Percentiles rank a stretch among this genome's conserved stretches.
phyloP scores from a whole-genome alignment of 2,113 vertebrate genomes.

The Ameiurus melas region DNA sequence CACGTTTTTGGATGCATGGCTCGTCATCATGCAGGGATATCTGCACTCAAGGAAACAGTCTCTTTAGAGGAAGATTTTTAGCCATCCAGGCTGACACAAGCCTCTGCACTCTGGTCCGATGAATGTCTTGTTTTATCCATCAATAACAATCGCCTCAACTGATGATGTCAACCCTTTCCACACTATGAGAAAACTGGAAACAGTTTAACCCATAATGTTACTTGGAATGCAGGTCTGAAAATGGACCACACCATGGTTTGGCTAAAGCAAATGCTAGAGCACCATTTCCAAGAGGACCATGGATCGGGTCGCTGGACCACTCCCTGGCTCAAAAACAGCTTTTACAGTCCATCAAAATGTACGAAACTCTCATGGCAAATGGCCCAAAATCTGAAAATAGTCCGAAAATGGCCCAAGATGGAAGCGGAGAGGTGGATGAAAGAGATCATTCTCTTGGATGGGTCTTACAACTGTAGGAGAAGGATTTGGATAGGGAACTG shows the following conservation, averaged over 20 bases:
- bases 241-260: neutral
- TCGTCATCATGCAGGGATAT: neutral
- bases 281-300: neutral
- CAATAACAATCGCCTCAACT: neutral
- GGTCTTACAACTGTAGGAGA: neutral
- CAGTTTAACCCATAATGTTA: neutral
- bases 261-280: neutral
- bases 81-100: neutral
- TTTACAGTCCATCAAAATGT: neutral
- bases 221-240: neutral
- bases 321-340: neutral
- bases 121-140: neutral
- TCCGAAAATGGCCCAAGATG: too few relatives aligned
- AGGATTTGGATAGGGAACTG: neutral
- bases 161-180: neutral
- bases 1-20: neutral
- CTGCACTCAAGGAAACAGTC: neutral
- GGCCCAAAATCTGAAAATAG: neutral
- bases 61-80: neutral
- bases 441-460: neutral
- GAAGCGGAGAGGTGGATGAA: neutral
- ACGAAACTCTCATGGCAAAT: neutral
- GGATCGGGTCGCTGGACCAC: neutral
- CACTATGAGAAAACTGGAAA: neutral
- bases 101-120: neutral